Percentiles rank a stretch among this genome's conserved stretches.
phyloP scores from a whole-genome alignment of 64 coral and sea anemone genomes.

The Montipora foliosa region DNA sequence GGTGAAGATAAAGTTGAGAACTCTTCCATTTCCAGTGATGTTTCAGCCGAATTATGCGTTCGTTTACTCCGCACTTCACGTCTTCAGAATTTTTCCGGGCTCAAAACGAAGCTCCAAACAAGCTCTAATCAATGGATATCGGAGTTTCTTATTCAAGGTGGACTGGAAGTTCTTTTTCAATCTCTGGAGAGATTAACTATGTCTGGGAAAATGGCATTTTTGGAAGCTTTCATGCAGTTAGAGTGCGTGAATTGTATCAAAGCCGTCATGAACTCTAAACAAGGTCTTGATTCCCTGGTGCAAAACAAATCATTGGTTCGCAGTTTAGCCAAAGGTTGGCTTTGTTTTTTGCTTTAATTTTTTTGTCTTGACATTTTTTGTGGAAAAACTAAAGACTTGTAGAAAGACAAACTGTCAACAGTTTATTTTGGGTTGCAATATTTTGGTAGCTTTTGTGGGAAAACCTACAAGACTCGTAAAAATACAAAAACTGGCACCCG shows the following conservation, averaged over 20 bases:
- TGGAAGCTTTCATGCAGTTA: conserved; percentile 82
- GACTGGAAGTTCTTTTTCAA: conserved; percentile 87
- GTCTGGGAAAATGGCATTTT: conserved; percentile 42
- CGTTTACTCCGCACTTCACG: conserved; percentile 60
- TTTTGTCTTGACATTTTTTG: background rate
- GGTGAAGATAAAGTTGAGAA: background rate
- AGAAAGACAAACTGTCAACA: too few species aligned
- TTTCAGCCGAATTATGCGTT: conserved; percentile 70
- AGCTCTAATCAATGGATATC: conserved; percentile 74
- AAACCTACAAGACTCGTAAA: too few species aligned
- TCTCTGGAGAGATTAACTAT: conserved; percentile 54
- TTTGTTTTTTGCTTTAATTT: background rate
- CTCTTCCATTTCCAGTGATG: conserved; percentile 40
- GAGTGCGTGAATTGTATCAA: conserved; percentile 95
- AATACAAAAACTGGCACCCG: too few species aligned
- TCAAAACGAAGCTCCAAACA: conserved; percentile 75
- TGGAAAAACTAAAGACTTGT: too few species aligned
- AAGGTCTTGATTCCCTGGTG: conserved; percentile 78
- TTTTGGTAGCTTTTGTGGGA: too few species aligned
- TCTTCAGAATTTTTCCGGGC: conserved; percentile 75
- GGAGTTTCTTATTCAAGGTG: conserved; percentile 81
- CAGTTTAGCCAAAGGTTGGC: conserved; percentile 82
- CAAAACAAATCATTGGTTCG: conserved; percentile 61
- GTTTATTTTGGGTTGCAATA: too few species aligned
- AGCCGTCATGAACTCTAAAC: conserved; percentile 84